These are phyloP conservation scores for Campylorhamphus procurvoides DNA, from an alignment of 2,113 vertebrate genomes.

Conservation along the genomic window DNA sequence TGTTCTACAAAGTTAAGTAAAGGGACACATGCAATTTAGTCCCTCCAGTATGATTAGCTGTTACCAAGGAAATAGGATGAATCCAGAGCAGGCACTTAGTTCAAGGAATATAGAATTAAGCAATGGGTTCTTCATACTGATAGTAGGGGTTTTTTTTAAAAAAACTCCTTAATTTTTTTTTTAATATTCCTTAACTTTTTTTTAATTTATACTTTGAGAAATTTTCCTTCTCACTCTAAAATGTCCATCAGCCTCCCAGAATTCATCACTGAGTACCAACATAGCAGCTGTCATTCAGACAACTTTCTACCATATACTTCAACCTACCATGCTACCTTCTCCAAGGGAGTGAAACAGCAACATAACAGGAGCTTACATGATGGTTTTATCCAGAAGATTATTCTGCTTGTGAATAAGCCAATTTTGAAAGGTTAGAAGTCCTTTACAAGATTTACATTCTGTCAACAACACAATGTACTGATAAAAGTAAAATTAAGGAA, in stretches of 20 bases:
- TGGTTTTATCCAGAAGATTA: slow-evolving; percentile 27
- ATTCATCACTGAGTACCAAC: slow-evolving; percentile 18
- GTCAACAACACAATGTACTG: background rate
- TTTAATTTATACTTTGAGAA: slow-evolving; percentile 31
- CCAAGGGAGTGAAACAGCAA: slow-evolving; percentile 47
- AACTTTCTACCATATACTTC: slow-evolving; percentile 64
- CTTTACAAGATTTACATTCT: slow-evolving; percentile 43
- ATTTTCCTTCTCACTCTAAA: background rate
- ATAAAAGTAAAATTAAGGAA: slow-evolving; percentile 51
- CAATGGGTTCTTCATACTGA: background rate
- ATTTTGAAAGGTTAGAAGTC: slow-evolving; percentile 39
- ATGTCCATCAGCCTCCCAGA: slow-evolving; percentile 52
- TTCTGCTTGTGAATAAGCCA: background rate
- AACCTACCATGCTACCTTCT: slow-evolving; percentile 65
- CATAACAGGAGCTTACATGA: slow-evolving; percentile 9
- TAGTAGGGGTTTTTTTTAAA: background rate
- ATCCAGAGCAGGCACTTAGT: background rate
- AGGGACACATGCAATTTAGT: slow-evolving; percentile 43
- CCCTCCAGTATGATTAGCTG: slow-evolving; percentile 10
- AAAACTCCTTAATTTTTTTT: background rate
- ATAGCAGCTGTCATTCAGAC: slow-evolving; percentile 59
- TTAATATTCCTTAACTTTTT: background rate
- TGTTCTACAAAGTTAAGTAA: slow-evolving; percentile 67
- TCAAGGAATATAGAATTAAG: slow-evolving; percentile 38
- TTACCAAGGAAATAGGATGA: slow-evolving; percentile 19